phyloP scores from a whole-genome alignment of 2,113 vertebrate genomes.

The Brachyhypopomus gauderio region DNA sequence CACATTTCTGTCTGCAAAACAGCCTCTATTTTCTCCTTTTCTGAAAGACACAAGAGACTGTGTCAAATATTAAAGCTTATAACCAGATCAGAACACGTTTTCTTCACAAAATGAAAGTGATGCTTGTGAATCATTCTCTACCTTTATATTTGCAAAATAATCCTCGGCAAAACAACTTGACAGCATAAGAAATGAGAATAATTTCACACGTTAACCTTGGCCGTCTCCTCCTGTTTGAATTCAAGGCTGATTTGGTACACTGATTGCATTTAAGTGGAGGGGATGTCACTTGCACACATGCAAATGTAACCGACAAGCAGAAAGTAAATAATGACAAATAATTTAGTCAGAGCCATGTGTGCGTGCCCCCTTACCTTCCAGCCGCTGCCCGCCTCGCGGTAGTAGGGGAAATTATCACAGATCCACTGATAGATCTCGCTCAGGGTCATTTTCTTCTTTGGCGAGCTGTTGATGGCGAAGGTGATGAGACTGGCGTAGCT shows the following conservation, averaged over 20 bases:
- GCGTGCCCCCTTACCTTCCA: conserved; percentile 84
- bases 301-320: conserved; percentile 44
- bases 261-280: conserved; percentile 52
- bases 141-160: conserved; percentile 48
- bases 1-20: conserved; percentile 46
- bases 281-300: conserved; percentile 47
- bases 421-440: conserved; percentile 95
- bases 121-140: conserved; percentile 31
- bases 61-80: conserved; percentile 48
- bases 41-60: conserved; percentile 40
- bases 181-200: conserved; percentile 47
- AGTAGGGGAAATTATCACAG: conserved; percentile 93
- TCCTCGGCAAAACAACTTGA: conserved; percentile 40
- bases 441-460: conserved; percentile 94
- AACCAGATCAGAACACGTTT: conserved; percentile 33
- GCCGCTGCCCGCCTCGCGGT: conserved; percentile 89
- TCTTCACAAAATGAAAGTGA: conserved; percentile 33
- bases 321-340: conserved; percentile 46
- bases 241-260: conserved; percentile 50
- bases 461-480: conserved; percentile 91
- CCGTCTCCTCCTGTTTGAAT: conserved; percentile 47
- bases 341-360: not conserved
- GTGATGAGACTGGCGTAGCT: conserved; percentile 94
- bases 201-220: conserved; percentile 53
- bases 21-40: conserved; percentile 34